Evolutionary conservation across 2,113 vertebrate species (phyloP), one percentile per base, ranked within the genome.

Genomic region (Calyptomena viridis): DNA sequence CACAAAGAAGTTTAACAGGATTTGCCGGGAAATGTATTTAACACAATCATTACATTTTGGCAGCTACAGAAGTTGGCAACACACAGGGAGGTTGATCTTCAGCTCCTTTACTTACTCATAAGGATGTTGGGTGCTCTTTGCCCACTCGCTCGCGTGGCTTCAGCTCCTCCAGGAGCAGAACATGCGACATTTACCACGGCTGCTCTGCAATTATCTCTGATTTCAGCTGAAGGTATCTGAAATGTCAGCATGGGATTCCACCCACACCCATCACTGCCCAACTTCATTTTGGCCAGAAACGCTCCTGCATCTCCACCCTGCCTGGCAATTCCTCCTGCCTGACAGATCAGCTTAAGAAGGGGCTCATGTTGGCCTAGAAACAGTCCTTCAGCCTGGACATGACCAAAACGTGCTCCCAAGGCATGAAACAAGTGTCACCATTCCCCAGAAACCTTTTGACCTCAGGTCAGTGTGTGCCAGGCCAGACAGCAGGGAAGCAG

Each of bases 401-500:
- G 46, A 23, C 8, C 2, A 0, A 19, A 47, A 64, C 1, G 5
- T 3, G 16, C 19, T 62, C 30, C 8, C 0, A 1, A 60, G 58
- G 62, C 30, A 23, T 1, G 7, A 16, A 13, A 11, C 0, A 13
- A 21, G 37, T 37, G 8, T 21, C 53, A 10, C 7, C 15, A 7
- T 9, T 24, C 58, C 39, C 59, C 12, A 31, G 42, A 35, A 55
- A 33, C 15, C 23, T 5, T 40, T 2, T 21, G 9, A 8, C 11
- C 13, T 71, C 30, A 42, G 59, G 39, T 24, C 25, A 42, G 62
- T 2, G 3, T 1, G 2, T 0, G 3, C 33, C 64, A 4, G 20
- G 47, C 37, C n/a, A 75, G 75, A 25, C 22, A 9, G 31, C 0
- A 0, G 25, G 0, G 19, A 7, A 53, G 68, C 2, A 19, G 12